Percentiles rank a stretch among this genome's conserved stretches.
Evolutionary conservation across 2,797 vertebrate genomes (phyloP).

Genomic region (Myotis myotis): DNA sequence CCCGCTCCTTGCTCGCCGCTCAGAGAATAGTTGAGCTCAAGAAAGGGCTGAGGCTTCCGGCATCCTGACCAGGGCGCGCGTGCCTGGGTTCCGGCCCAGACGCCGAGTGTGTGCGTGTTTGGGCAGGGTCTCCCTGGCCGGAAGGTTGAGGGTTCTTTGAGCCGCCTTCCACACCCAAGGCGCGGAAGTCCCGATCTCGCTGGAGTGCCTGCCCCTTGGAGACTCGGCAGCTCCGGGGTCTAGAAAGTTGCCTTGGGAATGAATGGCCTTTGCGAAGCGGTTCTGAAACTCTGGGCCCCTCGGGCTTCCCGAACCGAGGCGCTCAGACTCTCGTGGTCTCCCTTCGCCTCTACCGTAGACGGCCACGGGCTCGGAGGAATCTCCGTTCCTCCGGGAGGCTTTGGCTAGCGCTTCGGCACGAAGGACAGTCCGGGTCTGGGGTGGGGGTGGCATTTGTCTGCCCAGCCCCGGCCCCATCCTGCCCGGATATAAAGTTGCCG

Average conservation of each 20-base stretch:
- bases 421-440: background rate
- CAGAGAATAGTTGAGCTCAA: background rate
- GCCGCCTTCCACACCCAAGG: background rate
- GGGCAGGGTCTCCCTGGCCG: background rate
- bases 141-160: fast-evolving
- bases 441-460: background rate
- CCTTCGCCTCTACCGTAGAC: background rate
- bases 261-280: background rate
- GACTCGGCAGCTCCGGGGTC: background rate
- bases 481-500: background rate
- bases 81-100: background rate
- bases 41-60: background rate
- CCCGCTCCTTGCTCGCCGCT: no score
- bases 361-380: background rate
- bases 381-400: background rate
- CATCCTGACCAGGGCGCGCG: background rate
- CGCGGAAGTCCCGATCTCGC: background rate
- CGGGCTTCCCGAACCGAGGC: background rate
- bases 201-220: background rate
- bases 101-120: background rate
- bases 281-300: background rate
- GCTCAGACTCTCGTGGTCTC: background rate
- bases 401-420: background rate
- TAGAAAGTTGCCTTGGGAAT: background rate
- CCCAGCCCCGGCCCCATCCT: background rate